Evolutionary conservation across 1,140 invertebrate species (phyloP).

Genomic region (Babylonia areolata): DNA sequence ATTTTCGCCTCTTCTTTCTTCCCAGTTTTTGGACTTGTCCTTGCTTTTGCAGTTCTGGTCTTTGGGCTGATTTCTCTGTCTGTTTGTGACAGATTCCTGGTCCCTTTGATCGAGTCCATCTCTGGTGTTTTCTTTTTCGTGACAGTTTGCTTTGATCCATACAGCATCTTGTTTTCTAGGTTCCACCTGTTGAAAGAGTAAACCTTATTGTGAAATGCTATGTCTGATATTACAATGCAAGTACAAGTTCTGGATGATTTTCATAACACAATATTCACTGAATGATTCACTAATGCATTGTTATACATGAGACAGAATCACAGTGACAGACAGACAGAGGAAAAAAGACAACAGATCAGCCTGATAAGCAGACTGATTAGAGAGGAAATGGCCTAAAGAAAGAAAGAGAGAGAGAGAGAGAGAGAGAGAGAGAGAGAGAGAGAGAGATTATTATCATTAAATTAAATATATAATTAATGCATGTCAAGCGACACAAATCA

Average conservation of each 20-base stretch:
- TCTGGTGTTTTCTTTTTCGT: slow-evolving; percentile 13
- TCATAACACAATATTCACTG: too few relatives aligned
- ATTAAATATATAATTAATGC: too few relatives aligned
- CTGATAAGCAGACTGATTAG: too few relatives aligned
- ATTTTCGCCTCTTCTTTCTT: slow-evolving; percentile 14
- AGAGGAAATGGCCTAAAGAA: too few relatives aligned
- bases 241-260: too few relatives aligned
- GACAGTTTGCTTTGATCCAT: neutral
- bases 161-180: slow-evolving; percentile 35
- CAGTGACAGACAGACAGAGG: neutral
- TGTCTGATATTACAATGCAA: too few relatives aligned
- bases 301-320: too few relatives aligned
- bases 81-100: neutral
- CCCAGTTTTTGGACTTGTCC: neutral
- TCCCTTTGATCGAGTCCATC: neutral
- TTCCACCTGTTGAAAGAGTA: slow-evolving; percentile 23
- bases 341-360: neutral
- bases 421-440: too few relatives aligned
- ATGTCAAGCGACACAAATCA: too few relatives aligned
- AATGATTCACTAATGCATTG: neutral
- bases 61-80: neutral
- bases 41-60: neutral
- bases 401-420: too few relatives aligned
- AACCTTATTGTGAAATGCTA: too few relatives aligned
- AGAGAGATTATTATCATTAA: too few relatives aligned